Evolutionary conservation across 2,888 invertebrate genomes (phyloP).

Genomic region (Podotricha telesiphe): DNA sequence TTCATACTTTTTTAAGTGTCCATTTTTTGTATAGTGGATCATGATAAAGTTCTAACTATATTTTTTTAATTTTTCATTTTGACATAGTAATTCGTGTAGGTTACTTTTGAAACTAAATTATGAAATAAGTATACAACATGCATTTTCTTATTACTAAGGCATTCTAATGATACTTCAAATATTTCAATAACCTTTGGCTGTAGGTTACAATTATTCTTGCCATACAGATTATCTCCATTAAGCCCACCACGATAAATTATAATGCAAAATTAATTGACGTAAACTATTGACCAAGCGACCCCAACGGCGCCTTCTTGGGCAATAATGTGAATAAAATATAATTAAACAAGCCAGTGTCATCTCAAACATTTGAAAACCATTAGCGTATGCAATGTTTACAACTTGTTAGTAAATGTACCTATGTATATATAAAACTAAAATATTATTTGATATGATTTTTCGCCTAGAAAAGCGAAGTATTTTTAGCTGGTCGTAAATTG

Average conservation of each 20-base stretch:
- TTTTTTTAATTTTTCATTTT: too few relatives aligned
- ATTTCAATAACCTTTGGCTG: conserved; percentile 16
- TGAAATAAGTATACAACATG: not conserved
- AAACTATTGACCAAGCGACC: conserved; percentile 21
- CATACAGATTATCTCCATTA: conserved; percentile 11
- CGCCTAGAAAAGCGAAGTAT: too few relatives aligned
- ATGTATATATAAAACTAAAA: not conserved
- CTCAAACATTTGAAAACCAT: conserved; percentile 25
- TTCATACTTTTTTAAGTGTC: too few relatives aligned
- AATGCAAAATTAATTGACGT: conserved; percentile 24
- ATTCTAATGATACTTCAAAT: conserved; percentile 9
- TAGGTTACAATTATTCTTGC: conserved; percentile 5
- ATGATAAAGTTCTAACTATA: too few relatives aligned
- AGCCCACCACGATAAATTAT: conserved; percentile 2
- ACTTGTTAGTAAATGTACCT: not conserved
- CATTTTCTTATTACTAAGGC: not conserved
- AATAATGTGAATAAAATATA: conserved; percentile 21
- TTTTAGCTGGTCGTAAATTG: too few relatives aligned
- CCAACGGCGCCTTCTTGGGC: conserved; percentile 6
- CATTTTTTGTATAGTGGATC: too few relatives aligned
- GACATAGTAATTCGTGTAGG: too few relatives aligned
- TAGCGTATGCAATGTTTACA: conserved; percentile 20
- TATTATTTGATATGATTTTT: not conserved
- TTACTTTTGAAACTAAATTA: too few relatives aligned
- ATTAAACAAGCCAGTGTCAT: conserved; percentile 22